These are phyloP conservation scores for Poecilia latipinna DNA, from an alignment of 2,113 vertebrate genomes.

Conservation along the genomic window DNA sequence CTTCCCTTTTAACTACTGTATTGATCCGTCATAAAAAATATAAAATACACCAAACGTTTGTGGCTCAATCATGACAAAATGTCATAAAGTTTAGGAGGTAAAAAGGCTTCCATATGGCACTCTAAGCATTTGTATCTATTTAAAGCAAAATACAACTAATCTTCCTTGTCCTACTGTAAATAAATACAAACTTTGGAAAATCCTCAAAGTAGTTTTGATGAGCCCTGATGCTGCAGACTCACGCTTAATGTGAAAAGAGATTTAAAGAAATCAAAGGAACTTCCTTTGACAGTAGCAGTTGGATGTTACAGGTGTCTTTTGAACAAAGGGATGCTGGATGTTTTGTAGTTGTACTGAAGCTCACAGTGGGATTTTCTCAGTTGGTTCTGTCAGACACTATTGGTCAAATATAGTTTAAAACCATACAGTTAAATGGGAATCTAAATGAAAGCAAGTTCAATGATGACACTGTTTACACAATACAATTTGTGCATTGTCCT, in stretches of 20 bases:
- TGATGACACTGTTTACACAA: no score
- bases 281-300: constrained; percentile 39
- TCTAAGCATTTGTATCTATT: not conserved
- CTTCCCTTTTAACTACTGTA: no score
- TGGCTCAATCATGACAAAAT: not conserved
- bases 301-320: constrained; percentile 27
- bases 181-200: not conserved
- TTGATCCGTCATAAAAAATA: no score
- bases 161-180: no score
- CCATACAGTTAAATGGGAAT: not conserved
- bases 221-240: not conserved
- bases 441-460: not conserved
- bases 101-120: not conserved
- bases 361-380: not conserved
- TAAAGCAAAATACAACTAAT: no score
- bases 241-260: not conserved
- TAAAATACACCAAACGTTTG: not conserved
- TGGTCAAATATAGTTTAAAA: not conserved
- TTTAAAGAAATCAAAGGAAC: not conserved
- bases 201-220: not conserved
- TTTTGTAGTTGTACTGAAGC: constrained; percentile 23
- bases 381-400: not conserved
- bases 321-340: not conserved
- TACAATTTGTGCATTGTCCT: not conserved
- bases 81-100: not conserved